These are phyloP conservation scores for Pica pica DNA, from an alignment of 2,113 vertebrate species.

Conservation along the genomic window DNA sequence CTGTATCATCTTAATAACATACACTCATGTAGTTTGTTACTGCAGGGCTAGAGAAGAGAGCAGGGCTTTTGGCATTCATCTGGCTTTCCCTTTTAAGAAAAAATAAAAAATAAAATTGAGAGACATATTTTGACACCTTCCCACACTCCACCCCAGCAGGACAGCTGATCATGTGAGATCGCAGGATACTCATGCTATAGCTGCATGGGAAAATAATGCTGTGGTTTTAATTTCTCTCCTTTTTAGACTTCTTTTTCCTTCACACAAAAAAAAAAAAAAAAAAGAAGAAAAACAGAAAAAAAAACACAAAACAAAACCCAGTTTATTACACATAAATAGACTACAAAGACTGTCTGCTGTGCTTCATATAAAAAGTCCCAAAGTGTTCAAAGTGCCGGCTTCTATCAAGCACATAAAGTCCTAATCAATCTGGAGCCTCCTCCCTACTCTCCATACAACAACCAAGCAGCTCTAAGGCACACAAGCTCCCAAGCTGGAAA, in stretches of 20 bases:
- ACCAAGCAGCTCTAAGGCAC: not conserved
- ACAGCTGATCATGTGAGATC: conserved; percentile 17
- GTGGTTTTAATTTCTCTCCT: conserved; percentile 45
- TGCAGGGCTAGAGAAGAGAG: conserved; percentile 54
- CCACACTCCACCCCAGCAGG: conserved; percentile 56
- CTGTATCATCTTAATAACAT: conserved; percentile 58
- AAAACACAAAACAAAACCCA: not conserved
- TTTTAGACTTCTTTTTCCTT: not conserved
- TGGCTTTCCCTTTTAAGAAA: conserved; percentile 53
- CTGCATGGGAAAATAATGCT: conserved; percentile 45
- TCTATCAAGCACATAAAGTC: not conserved
- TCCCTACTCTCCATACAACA: not conserved
- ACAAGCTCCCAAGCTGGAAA: not conserved
- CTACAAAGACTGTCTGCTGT: conserved; percentile 52
- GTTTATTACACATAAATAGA: conserved; percentile 44
- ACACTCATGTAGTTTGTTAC: conserved; percentile 52
- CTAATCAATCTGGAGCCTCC: not conserved
- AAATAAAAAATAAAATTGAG: conserved; percentile 3
- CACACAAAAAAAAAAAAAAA: not conserved
- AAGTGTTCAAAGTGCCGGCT: conserved; percentile 22
- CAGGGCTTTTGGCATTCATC: conserved; percentile 37
- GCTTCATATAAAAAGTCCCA: conserved; percentile 19
- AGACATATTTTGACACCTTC: conserved; percentile 64
- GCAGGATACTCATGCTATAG: conserved; percentile 1
- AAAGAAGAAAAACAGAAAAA: not conserved